A percentile compares a stretch with the other conserved stretches of the same genome.
Conservation (phyloP, 92 coral and sea anemone species). For the Parazoanthus swiftii region DNA sequence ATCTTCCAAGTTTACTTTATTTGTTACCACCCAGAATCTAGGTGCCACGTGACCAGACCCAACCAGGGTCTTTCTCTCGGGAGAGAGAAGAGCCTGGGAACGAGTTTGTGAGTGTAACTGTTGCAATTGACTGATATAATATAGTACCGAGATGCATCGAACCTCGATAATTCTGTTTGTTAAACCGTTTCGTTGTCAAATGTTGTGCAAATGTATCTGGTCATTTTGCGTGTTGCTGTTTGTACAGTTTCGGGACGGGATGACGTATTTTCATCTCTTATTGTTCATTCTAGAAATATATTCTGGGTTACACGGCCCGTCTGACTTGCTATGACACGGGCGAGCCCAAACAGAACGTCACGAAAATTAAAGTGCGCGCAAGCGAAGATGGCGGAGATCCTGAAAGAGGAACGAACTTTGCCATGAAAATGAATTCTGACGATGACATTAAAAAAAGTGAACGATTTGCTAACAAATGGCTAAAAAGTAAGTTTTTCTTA, state of each 20-base stretch:
- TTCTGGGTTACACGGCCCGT: constrained; percentile 72
- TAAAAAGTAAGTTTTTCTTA: constrained; percentile 57
- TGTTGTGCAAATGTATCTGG: too few relatives aligned
- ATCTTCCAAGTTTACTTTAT: too few relatives aligned
- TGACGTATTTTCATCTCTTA: neutral
- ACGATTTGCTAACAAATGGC: constrained; percentile 53
- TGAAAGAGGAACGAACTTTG: constrained; percentile 23
- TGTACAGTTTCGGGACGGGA: neutral
- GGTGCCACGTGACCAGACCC: too few relatives aligned
- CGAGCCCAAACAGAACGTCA: constrained; percentile 17
- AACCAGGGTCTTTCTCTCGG: too few relatives aligned
- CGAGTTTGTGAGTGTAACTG: too few relatives aligned
- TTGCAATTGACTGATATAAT: too few relatives aligned
- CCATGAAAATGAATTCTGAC: neutral
- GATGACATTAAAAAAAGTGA: neutral
- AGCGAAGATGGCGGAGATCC: constrained; percentile 22
- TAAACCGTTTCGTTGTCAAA: too few relatives aligned
- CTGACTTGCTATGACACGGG: constrained; percentile 70
- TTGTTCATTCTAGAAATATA: constrained; percentile 64
- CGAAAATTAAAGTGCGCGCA: constrained; percentile 50
- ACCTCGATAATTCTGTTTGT: too few relatives aligned
- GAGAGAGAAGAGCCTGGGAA: too few relatives aligned
- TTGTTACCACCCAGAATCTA: too few relatives aligned
- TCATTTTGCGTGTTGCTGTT: neutral
- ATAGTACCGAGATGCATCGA: too few relatives aligned